Evolutionary conservation across 2,888 invertebrate genomes (phyloP).

Genomic region (Tenthredo distinguenda): DNA sequence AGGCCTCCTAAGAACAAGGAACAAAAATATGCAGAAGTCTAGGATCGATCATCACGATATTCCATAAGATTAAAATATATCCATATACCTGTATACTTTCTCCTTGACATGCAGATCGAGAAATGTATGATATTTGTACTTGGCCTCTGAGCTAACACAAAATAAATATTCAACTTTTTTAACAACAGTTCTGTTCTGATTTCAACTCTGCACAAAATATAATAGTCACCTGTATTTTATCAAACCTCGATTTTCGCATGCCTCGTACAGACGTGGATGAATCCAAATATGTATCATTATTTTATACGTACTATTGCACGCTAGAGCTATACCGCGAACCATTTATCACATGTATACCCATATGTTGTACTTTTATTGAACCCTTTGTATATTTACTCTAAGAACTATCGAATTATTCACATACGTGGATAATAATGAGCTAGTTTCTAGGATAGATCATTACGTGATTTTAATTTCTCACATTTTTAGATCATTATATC

Average conservation of each 20-base stretch:
- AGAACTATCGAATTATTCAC: too few relatives aligned
- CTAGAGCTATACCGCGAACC: too few relatives aligned
- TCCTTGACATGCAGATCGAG: neutral
- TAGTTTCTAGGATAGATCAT: too few relatives aligned
- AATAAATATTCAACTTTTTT: neutral
- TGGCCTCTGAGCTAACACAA: neutral
- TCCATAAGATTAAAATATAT: neutral
- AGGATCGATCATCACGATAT: constrained; percentile 9
- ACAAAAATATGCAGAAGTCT: neutral
- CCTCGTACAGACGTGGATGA: constrained; percentile 33
- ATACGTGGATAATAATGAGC: neutral
- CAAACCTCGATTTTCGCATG: constrained; percentile 7
- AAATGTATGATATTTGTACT: neutral
- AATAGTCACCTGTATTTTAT: constrained; percentile 22
- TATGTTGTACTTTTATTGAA: too few relatives aligned
- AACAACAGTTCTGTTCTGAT: constrained; percentile 28
- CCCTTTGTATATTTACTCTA: too few relatives aligned
- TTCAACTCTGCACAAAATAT: constrained; percentile 32
- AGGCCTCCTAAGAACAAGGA: too few relatives aligned
- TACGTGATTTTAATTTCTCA: too few relatives aligned
- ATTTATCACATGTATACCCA: too few relatives aligned
- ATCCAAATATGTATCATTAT: constrained; percentile 19
- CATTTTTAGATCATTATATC: neutral
- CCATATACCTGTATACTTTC: neutral
- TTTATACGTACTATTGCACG: too few relatives aligned